phyloP scores from a whole-genome alignment of 1,140 invertebrate species.

The Lepeophtheirus salmonis region DNA sequence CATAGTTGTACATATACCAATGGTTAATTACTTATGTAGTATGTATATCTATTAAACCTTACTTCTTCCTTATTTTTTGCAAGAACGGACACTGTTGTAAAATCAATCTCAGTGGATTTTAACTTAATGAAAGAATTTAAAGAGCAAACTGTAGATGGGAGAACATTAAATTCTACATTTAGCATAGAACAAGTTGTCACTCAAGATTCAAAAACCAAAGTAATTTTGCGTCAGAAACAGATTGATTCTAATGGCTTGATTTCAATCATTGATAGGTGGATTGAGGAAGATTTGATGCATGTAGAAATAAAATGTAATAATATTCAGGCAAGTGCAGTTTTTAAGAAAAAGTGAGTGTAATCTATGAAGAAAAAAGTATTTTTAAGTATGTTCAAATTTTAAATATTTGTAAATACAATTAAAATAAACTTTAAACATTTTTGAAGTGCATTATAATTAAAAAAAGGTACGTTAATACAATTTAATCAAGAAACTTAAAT shows the following conservation, averaged over 20 bases:
- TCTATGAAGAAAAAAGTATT: too few species aligned
- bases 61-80: neutral
- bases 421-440: too few species aligned
- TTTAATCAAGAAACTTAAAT: too few species aligned
- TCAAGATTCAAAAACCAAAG: too few species aligned
- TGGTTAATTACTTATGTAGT: too few species aligned
- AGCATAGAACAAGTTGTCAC: neutral
- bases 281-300: neutral
- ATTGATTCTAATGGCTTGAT: neutral
- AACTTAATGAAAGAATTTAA: neutral
- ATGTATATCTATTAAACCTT: too few species aligned
- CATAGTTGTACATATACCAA: too few species aligned
- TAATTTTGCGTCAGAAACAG: neutral
- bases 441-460: too few species aligned
- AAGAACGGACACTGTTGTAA: neutral
- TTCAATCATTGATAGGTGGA: neutral
- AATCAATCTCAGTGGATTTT: neutral
- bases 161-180: neutral
- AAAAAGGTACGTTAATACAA: too few species aligned
- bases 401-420: too few species aligned
- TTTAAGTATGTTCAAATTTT: too few species aligned
- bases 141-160: neutral
- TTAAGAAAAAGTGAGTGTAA: too few species aligned
- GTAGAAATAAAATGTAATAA: neutral
- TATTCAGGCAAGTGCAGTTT: neutral